A percentile compares a stretch with the other conserved stretches of the same genome.
These are phyloP conservation scores for Archaeoteleia sp. DNA, from an alignment of 2,888 invertebrate genomes.

Conservation along the genomic window DNA sequence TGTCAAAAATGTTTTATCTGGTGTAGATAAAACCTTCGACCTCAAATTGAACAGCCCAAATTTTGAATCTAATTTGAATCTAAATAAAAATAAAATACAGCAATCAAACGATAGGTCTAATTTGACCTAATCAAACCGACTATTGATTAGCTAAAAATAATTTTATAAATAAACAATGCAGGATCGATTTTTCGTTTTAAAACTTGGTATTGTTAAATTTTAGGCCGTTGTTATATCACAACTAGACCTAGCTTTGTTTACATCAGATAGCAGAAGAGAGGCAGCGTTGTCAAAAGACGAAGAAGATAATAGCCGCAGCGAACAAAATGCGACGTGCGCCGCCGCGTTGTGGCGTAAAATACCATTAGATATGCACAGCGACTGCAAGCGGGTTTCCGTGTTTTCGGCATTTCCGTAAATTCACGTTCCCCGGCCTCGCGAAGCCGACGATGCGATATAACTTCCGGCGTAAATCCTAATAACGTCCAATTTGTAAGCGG, in stretches of 20 bases:
- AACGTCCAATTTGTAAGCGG: conserved; percentile 65
- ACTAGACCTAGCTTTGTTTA: conserved; percentile 13
- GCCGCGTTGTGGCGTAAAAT: conserved; percentile 43
- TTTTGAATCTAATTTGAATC: no score
- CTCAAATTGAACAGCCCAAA: no score
- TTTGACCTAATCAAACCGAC: no score
- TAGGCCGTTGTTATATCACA: no score
- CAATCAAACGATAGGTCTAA: no score
- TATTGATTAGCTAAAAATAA: no score
- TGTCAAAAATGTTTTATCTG: no score
- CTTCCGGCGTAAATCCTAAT: conserved; percentile 66
- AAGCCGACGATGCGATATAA: conserved; percentile 58
- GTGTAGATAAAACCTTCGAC: no score
- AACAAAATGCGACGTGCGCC: conserved; percentile 37
- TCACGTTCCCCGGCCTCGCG: conserved; percentile 47
- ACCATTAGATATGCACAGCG: conserved; percentile 55
- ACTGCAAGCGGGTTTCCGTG: conserved; percentile 55
- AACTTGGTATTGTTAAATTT: no score
- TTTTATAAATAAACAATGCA: no score
- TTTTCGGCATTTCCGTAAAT: conserved; percentile 57
- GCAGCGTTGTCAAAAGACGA: conserved; percentile 21
- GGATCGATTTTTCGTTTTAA: no score
- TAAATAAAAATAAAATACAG: no score
- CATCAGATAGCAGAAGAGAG: conserved; percentile 25
- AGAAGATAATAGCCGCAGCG: conserved; percentile 30